Base-by-base conservation (phyloP, 2,797 vertebrate species). In the Dipus sagitta region DNA sequence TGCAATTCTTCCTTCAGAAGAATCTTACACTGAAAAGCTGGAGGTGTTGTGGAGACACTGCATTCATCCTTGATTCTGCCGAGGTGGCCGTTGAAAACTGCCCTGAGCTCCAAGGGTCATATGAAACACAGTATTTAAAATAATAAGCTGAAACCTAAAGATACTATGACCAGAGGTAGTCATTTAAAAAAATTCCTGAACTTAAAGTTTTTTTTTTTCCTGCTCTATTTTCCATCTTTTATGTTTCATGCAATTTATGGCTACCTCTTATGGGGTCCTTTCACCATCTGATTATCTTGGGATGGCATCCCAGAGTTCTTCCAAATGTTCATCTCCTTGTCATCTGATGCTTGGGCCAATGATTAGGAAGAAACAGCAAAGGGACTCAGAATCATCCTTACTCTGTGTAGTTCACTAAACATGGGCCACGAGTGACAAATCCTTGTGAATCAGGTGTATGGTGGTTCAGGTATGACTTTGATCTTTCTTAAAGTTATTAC, bases 161-260 rank as follows among this genome's bases (percentile, higher is more conserved):
- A 47, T 47, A 34, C 2, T 64, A 1, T 67, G 26, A 58, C 3
- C 15, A 81, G 38, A 38, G 38, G 38, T 38, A 38, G 38, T 38
- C 38, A 38, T 38, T 38, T 38, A 38, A 38, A 38, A 38, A 38
- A 38, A 3, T 60, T 76, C 30, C 67, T 20, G n/a, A 67, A 20
- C 58, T 75, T 77, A 42, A 21, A 14, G 54, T 5, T 38, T 7
- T 21, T 38, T 7, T 21, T 38, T 76, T 71, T 88, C 79, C 74
- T 67, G 70, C 52, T 75, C 8, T 28, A 11, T 74, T 88, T 90
- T 91, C 20, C n/a, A 15, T 47, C 26, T 87, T 89, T 84, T 84
- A 30, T 75, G 86, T 89, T 1, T 67, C 9, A 28, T 6, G 11
- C 67, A 38, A 83, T 21, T 80, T 65, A 38, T 24, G 17, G 26